Conservation (phyloP, 2,113 vertebrate species). For the Paramormyrops kingsleyae region DNA sequence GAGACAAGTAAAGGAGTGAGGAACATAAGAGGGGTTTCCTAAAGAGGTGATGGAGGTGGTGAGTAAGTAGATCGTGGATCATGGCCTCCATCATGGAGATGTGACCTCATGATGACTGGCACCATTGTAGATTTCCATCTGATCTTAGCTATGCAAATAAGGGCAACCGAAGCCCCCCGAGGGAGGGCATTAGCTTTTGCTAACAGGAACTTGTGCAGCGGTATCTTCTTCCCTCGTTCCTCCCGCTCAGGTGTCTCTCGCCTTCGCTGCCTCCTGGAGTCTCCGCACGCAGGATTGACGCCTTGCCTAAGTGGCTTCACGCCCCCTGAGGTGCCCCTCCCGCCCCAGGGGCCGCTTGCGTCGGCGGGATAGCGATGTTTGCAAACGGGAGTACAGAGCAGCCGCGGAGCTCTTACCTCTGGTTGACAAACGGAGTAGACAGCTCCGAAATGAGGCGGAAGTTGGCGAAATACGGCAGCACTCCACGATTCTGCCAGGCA, state of each 20-base stretch:
- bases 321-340: not conserved
- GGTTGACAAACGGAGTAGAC: conserved; percentile 72
- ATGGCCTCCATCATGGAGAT: not conserved
- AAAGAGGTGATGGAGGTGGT: not conserved
- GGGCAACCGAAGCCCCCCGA: not conserved
- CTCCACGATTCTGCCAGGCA: conserved; percentile 53
- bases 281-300: not conserved
- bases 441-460: conserved; percentile 72
- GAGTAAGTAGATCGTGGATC: not conserved
- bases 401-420: conserved; percentile 50
- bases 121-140: not conserved
- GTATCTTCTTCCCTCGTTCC: not conserved
- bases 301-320: not conserved
- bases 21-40: not conserved
- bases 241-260: not conserved
- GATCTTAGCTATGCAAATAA: not conserved
- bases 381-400: not conserved
- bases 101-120: not conserved
- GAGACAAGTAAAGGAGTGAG: not conserved
- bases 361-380: not conserved
- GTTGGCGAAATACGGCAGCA: conserved; percentile 69
- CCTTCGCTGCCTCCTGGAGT: not conserved
- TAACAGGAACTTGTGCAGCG: not conserved
- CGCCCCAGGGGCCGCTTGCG: too few species aligned
- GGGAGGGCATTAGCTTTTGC: not conserved